Conservation (phyloP, 2,888 invertebrate genomes). For the Drosophila testacea region DNA sequence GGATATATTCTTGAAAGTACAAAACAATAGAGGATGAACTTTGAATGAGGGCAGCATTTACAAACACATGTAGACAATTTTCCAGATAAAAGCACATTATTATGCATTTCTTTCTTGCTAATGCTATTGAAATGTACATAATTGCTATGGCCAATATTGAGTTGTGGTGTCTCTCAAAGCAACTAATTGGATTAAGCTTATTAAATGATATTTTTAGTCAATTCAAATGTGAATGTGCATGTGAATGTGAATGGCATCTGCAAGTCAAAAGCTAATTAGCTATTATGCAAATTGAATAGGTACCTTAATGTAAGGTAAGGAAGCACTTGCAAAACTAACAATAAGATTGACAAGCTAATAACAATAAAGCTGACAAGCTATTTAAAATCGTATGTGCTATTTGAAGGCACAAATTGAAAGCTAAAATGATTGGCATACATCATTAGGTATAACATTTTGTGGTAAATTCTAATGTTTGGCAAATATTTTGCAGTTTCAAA, state of each 20-base stretch:
- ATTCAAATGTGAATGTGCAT: neutral
- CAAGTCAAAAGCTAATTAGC: neutral
- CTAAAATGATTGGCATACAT: no score
- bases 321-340: neutral
- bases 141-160: neutral
- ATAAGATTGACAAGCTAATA: no score
- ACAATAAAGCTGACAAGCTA: no score
- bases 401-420: no score
- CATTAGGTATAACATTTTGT: no score
- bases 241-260: neutral
- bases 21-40: neutral
- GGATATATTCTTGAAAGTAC: neutral
- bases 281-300: neutral
- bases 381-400: no score
- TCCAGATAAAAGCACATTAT: neutral
- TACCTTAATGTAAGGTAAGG: no score
- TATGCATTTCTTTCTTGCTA: neutral
- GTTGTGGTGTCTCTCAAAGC: neutral
- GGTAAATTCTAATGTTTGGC: no score
- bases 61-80: neutral
- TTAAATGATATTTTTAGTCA: slow-evolving; percentile 2
- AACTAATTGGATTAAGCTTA: slow-evolving; percentile 4
- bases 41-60: neutral
- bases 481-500: no score
- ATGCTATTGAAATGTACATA: neutral